A percentile compares a stretch with the other conserved stretches of the same genome.
Conservation (phyloP, 92 coral and sea anemone species). For the Porites divaricata region DNA sequence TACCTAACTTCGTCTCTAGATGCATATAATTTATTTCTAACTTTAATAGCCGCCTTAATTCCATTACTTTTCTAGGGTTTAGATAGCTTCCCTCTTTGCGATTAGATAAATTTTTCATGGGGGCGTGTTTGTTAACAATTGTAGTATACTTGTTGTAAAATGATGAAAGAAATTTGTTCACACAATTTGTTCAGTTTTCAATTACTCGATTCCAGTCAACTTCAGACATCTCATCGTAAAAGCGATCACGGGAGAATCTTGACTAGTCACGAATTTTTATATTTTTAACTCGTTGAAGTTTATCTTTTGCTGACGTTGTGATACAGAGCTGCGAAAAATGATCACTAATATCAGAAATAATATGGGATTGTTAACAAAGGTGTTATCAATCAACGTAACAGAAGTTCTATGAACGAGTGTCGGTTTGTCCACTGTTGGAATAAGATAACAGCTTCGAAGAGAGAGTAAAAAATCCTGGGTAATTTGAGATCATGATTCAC, state of each 20-base stretch:
- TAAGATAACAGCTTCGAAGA: constrained; percentile 55
- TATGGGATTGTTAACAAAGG: background rate
- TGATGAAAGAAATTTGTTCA: constrained; percentile 3
- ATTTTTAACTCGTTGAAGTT: background rate
- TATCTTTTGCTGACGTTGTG: background rate
- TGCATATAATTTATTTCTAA: constrained; percentile 20
- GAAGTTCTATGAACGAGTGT: constrained; percentile 58
- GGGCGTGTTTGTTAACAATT: background rate
- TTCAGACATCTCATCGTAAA: background rate
- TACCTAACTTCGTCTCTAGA: constrained; percentile 36
- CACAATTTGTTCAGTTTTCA: background rate
- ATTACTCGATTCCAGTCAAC: background rate
- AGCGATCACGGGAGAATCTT: background rate
- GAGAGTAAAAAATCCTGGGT: constrained; percentile 55
- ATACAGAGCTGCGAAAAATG: background rate
- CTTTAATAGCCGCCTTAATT: constrained; percentile 44
- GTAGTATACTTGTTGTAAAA: constrained; percentile 27
- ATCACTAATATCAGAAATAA: background rate
- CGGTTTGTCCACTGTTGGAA: constrained; percentile 70
- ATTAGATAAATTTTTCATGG: constrained; percentile 19
- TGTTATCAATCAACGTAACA: constrained; percentile 53
- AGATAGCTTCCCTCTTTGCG: constrained; percentile 36
- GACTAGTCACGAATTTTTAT: background rate
- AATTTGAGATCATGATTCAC: constrained; percentile 34
- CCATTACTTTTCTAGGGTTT: constrained; percentile 49